Base-by-base conservation (phyloP, 2,113 vertebrate species). In the Microcebus murinus region DNA sequence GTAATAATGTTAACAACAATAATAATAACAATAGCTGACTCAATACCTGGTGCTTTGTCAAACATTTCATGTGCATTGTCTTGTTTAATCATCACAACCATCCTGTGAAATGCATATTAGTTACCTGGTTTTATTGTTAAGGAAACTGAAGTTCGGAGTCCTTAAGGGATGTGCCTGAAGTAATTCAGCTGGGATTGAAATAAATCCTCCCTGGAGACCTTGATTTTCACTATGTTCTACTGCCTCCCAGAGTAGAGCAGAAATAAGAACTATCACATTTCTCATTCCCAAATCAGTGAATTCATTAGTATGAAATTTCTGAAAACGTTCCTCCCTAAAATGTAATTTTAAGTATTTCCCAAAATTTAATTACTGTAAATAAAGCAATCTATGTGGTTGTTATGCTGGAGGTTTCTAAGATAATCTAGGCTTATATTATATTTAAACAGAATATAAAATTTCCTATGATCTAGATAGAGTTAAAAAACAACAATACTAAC, bases 191-290 rank as follows among this genome's bases (percentile, higher is more conserved):
- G 63, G 36, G 59, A 57, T 80, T 76, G 21, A 86, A 88, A 87
- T 81, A 63, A 52, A n/a, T 67, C 42, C 57, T 80, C 45, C 77
- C 91, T 76, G 8, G 18, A 94, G 34, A 82, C 61, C 39, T 82
- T 88, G 39, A 34, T 61, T 76, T 95, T 73, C 59, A 61, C 80
- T 91, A n/a, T 59, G 36, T 74, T 93, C 68, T 76, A 63, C 76
- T 83, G 50, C 91, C 70, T 96, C 83, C 76, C 83, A 84, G 93
- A 91, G 87, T 81, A 90, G 90, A 95, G 25, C 83, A 83, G 42
- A 57, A 63, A 84, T 86, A 76, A 59, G 85, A 71, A 90, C 73
- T 20, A 29, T 11, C 10, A 20, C 4, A 12, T 7, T 67, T n/a
- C 67, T 94, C n/a, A 76, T 20, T 93, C 85, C 29, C 36, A 57